These are phyloP conservation scores for Phenganax marumi DNA, from an alignment of 92 coral and sea anemone species.

Conservation along the genomic window DNA sequence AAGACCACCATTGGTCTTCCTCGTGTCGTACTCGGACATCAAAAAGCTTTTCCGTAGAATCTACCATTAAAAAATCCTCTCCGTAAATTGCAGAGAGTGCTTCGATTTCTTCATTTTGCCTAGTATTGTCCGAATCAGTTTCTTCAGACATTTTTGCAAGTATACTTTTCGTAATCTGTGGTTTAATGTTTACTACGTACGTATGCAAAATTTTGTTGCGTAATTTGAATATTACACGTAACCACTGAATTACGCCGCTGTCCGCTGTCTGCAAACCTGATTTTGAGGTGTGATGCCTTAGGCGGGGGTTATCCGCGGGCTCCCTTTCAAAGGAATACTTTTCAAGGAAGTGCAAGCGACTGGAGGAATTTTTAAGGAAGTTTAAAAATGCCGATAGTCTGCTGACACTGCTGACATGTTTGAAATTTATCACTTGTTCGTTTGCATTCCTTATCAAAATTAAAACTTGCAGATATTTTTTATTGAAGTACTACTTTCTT, in stretches of 20 bases:
- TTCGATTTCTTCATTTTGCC: conserved; percentile 82
- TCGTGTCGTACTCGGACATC: conserved; percentile 71
- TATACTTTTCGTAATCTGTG: not conserved
- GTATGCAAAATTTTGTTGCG: not conserved
- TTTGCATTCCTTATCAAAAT: too few relatives aligned
- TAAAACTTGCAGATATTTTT: too few relatives aligned
- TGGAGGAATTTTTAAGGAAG: too few relatives aligned
- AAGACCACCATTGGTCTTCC: conserved; percentile 65
- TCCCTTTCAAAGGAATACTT: too few relatives aligned
- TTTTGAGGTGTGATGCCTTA: too few relatives aligned
- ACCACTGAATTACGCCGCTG: not conserved
- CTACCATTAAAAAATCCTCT: conserved; percentile 75
- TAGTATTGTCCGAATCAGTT: conserved; percentile 25
- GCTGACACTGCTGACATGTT: too few relatives aligned
- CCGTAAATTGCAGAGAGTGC: conserved; percentile 86
- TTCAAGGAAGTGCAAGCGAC: too few relatives aligned
- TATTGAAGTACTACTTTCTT: not conserved
- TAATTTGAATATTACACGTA: conserved; percentile 1
- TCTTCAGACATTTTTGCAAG: not conserved
- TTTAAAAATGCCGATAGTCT: too few relatives aligned
- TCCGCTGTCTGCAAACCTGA: too few relatives aligned
- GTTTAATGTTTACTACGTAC: not conserved
- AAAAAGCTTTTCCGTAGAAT: conserved; percentile 66
- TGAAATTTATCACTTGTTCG: too few relatives aligned
- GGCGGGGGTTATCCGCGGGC: too few relatives aligned